phyloP scores from a whole-genome alignment of 1,140 invertebrate species.

The Papilio helenus region DNA sequence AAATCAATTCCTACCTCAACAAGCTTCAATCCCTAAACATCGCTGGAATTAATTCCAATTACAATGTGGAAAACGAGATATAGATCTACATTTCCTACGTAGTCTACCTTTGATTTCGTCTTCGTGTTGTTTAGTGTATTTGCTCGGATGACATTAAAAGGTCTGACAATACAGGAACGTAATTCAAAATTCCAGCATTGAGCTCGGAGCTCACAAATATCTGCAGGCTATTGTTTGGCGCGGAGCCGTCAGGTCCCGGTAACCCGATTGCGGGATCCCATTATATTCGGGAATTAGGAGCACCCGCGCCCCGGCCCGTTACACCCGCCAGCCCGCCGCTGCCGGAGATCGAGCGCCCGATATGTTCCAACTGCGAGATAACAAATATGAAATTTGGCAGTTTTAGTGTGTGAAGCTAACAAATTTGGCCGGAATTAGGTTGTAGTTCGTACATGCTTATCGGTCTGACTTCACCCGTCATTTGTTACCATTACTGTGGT shows the following conservation, averaged over 20 bases:
- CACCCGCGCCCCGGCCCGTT: background rate
- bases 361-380: slow-evolving; percentile 19
- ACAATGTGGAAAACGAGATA: background rate
- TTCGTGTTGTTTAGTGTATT: background rate
- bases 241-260: slow-evolving; percentile 14
- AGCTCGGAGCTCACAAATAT: slow-evolving; percentile 22
- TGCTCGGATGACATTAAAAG: slow-evolving; percentile 20
- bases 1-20: background rate
- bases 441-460: background rate
- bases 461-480: slow-evolving; percentile 8
- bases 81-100: background rate
- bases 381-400: slow-evolving; percentile 26
- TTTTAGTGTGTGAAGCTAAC: slow-evolving; percentile 22
- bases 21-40: background rate
- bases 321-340: background rate
- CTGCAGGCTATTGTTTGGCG: slow-evolving; percentile 20
- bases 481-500: background rate
- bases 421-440: slow-evolving; percentile 17
- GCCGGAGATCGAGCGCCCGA: slow-evolving; percentile 5
- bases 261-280: slow-evolving; percentile 20
- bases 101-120: background rate
- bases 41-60: background rate
- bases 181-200: slow-evolving; percentile 21
- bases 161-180: slow-evolving; percentile 11
- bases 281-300: slow-evolving; percentile 27